These are phyloP conservation scores for Sinelater perroti DNA, from an alignment of 2,888 invertebrate species.

Conservation along the genomic window DNA sequence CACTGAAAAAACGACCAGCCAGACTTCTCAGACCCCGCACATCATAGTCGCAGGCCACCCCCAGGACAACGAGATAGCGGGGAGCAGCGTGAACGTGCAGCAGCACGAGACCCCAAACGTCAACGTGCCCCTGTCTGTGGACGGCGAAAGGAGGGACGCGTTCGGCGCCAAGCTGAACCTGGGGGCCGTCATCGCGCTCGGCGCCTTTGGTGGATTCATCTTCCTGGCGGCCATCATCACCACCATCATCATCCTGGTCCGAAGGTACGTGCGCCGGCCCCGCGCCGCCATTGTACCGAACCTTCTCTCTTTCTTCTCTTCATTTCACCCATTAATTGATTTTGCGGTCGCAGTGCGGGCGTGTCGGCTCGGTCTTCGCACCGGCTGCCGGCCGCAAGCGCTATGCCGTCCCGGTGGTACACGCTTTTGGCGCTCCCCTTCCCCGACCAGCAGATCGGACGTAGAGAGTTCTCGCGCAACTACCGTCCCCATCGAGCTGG, in stretches of 20 bases:
- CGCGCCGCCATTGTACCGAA: conserved; percentile 3
- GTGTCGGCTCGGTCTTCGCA: conserved; percentile 62
- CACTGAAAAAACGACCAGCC: conserved; percentile 42
- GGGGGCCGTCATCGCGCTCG: conserved; percentile 87
- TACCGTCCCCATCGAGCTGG: conserved; percentile 81
- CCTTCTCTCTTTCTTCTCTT: conserved; percentile 24
- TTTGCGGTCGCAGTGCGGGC: conserved; percentile 54
- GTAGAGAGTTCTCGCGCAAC: conserved; percentile 82
- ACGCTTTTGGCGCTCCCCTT: conserved; percentile 90
- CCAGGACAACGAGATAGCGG: conserved; percentile 80
- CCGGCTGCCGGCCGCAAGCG: conserved; percentile 62
- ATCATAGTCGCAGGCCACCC: conserved; percentile 67
- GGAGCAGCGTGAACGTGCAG: conserved; percentile 60
- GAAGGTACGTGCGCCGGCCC: conserved; percentile 72
- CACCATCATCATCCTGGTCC: conserved; percentile 85
- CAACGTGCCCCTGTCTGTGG: conserved; percentile 73
- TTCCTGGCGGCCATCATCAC: conserved; percentile 90
- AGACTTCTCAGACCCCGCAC: conserved; percentile 40
- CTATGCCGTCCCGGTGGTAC: conserved; percentile 86
- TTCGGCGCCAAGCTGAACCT: conserved; percentile 79
- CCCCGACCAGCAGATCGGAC: conserved; percentile 91
- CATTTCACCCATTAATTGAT: conserved; percentile 33
- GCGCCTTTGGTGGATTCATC: conserved; percentile 90
- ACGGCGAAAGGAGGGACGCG: conserved; percentile 67
- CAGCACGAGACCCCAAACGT: conserved; percentile 74